Base-by-base conservation (phyloP, 2,888 invertebrate species). In the Dryocosmus kuriphilus region DNA sequence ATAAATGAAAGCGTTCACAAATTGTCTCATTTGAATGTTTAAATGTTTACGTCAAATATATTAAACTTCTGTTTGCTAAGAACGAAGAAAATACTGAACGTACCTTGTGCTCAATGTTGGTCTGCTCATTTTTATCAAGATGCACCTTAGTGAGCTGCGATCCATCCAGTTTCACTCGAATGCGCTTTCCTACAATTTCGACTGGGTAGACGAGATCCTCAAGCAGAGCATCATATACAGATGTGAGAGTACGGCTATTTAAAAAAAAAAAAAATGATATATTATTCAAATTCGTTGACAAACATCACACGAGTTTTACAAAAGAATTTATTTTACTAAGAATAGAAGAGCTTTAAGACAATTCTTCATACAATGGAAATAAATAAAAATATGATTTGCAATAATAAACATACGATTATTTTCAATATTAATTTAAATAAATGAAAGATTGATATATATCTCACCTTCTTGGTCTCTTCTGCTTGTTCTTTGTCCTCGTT, bases 81-180 rank as follows among this genome's bases (percentile, higher is more conserved):
- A 41, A 41, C 41, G 41, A 41, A 14, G 3, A 41, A 75, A 67
- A 79, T 79, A 76, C 11, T 51, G 46, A 74, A 79, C 62, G 90
- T 92, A 98, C 98, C 95, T 99, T 99, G 92, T 99, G 99, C 94
- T 99, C 99, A 93, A 99, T 98, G 87, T 98, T 99, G 82, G 99
- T 99, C 93, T 99, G 99, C 92, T 99, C 98, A 92, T 96, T 97
- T 93, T 99, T 99, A 93, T 99, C 98, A 90, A 99, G 94, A 92
- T 99, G 99, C 86, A 99, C 98, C 93, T 99, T 99, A 91, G 98
- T 97, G 83, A 99, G 94, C 90, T 98, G 96, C 67, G 98, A 97
- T 83, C 99, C 99, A 91, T 99, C 99, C 88, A 99, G 94, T 93
- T 97, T 98, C 81, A 99, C 96, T 86, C 99, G 95, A 91, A 98